Evolutionary conservation across 2,888 invertebrate species (phyloP), one percentile per base, ranked within the genome.

Genomic region (Aproaerema taeniolella): DNA sequence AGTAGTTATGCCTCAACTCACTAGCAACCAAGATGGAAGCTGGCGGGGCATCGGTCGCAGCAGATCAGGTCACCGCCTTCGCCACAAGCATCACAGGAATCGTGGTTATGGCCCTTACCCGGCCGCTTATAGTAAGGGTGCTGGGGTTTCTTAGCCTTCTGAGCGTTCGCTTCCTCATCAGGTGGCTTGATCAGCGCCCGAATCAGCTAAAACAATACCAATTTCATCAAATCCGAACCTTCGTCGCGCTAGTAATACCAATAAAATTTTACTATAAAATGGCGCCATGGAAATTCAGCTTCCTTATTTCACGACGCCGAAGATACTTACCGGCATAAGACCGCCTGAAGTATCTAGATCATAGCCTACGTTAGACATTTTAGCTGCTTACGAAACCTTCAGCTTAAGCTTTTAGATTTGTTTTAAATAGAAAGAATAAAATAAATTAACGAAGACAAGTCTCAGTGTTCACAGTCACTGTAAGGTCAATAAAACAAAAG

Each of bases 11-110:
- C n/a, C n/a, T n/a, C 6, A 55, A 88, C 91, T 92, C 81, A 97
- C 97, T 98, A 96, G 91, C 98, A 99, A 55, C 94, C 92, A 43
- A 97, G 88, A 85, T 99, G 98, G 80, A 98, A 99, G 47, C 97
- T 96, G 17, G 96, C 95, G 1, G 97, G 97, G 61, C 98, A 99
- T 48, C 93, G 92, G 75, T 98, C 98, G 72, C 98, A 99, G 76
- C 97, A 98, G 42, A 99, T 91, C 25, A 99, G 86, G 74, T 97
- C 96, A 2, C 98, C 98, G 20, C 97, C 97, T 86, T 98, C 98
- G 38, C 93, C 91, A 71, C 98, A 98, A 39, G 96, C 94, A 82
- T 97, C 97, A 68, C 98, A 98, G 50, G 92, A 92, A 67, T 98
- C 97, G 67, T 94, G 95, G 78, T 97, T 97, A 64, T 95, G 95